phyloP scores from a whole-genome alignment of 92 coral and sea anemone species.

The Zoanthus solanderi region DNA sequence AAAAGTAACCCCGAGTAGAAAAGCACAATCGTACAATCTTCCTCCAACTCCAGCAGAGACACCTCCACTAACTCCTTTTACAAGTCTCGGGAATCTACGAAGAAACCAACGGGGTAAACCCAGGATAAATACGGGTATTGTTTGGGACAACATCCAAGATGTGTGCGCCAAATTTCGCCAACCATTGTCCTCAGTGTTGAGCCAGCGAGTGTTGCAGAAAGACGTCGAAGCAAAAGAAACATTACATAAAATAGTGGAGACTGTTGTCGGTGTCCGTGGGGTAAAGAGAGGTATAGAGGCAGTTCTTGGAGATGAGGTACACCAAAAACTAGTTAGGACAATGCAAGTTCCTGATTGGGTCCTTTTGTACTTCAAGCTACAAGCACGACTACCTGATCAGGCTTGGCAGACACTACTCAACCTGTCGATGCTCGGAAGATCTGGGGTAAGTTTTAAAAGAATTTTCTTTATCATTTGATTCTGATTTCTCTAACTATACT shows the following conservation, averaged over 20 bases:
- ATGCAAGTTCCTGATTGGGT: neutral
- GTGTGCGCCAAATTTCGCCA: constrained; percentile 3
- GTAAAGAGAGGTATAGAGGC: constrained; percentile 4
- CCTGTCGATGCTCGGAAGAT: constrained; percentile 16
- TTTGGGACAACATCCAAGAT: constrained; percentile 18
- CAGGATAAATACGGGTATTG: neutral
- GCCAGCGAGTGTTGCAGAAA: neutral
- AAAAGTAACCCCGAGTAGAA: no score
- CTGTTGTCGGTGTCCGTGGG: constrained; percentile 20
- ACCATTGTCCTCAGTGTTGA: neutral
- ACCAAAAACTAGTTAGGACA: neutral
- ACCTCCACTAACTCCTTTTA: neutral
- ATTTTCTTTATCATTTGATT: no score
- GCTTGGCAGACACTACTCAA: constrained; percentile 9
- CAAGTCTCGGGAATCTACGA: no score
- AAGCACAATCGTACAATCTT: neutral
- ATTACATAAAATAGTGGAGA: neutral
- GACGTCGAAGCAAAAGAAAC: neutral
- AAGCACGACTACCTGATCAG: constrained; percentile 11
- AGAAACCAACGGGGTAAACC: neutral
- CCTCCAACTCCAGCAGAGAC: neutral
- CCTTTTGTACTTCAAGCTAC: neutral
- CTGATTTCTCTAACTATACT: no score
- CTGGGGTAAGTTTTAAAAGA: constrained; percentile 2
- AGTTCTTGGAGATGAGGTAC: constrained; percentile 8